A percentile compares a stretch with the other conserved stretches of the same genome.
Evolutionary conservation across 2,113 vertebrate genomes (phyloP).

Genomic region (Megaceryle maxima): DNA sequence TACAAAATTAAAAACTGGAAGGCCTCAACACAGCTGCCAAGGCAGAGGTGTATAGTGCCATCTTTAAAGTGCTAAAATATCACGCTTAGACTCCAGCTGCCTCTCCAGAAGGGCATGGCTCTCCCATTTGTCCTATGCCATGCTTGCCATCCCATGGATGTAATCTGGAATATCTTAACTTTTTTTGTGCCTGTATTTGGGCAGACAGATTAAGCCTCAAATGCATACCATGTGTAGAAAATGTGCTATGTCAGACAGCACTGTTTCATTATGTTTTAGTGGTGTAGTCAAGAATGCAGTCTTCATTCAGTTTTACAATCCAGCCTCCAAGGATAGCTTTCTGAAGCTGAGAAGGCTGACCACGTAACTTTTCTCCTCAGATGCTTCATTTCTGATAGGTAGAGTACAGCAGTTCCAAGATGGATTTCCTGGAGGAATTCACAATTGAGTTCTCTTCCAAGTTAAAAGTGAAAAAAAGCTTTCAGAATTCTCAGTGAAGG

Average conservation of each 20-base stretch:
- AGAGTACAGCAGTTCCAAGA: not conserved
- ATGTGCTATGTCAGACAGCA: conserved; percentile 18
- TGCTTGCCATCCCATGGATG: not conserved
- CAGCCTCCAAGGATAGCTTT: not conserved
- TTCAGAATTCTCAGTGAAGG: not conserved
- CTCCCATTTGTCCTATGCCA: not conserved
- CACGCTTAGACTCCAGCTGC: not conserved
- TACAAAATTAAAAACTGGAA: not conserved
- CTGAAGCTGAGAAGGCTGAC: not conserved
- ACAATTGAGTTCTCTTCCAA: not conserved
- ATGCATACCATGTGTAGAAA: not conserved
- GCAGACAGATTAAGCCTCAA: conserved; percentile 19
- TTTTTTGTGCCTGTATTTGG: conserved; percentile 4
- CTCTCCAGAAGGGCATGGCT: not conserved
- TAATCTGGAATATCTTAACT: not conserved
- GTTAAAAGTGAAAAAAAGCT: not conserved
- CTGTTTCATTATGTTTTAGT: not conserved
- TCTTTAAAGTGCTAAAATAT: not conserved
- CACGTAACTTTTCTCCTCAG: not conserved
- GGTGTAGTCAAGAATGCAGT: conserved; percentile 6
- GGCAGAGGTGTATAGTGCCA: not conserved
- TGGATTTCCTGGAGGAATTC: conserved; percentile 15
- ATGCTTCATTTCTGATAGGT: not conserved
- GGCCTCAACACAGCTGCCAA: not conserved
- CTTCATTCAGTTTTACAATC: conserved; percentile 1